A percentile compares a stretch with the other conserved stretches of the same genome.
Conservation (phyloP, 1,140 invertebrate species). For the Trissolcus basalis region DNA sequence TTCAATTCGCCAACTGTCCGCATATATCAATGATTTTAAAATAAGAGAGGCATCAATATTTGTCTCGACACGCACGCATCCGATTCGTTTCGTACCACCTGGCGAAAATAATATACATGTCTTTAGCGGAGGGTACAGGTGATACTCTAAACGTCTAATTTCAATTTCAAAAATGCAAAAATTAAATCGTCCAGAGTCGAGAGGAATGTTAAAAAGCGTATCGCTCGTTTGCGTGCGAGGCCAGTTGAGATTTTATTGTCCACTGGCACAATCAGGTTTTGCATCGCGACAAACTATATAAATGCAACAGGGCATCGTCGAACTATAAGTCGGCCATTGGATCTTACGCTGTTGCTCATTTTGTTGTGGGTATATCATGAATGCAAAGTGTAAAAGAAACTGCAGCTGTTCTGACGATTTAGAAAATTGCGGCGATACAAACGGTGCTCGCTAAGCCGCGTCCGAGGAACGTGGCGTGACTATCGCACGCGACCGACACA, state of each 20-base stretch:
- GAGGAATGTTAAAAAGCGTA: slow-evolving; percentile 46
- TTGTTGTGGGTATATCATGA: slow-evolving; percentile 19
- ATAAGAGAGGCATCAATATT: neutral
- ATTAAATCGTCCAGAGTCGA: slow-evolving; percentile 43
- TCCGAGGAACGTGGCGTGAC: slow-evolving; percentile 63
- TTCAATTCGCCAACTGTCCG: no score
- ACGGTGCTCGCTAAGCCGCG: slow-evolving; percentile 28
- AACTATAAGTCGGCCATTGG: slow-evolving; percentile 26
- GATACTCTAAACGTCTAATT: slow-evolving; percentile 26
- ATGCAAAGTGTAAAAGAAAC: slow-evolving; percentile 35
- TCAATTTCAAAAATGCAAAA: slow-evolving; percentile 43
- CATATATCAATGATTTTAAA: no score
- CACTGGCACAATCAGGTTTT: slow-evolving; percentile 33
- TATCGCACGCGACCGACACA: slow-evolving; percentile 65
- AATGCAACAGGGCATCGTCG: neutral
- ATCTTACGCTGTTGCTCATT: slow-evolving; percentile 35
- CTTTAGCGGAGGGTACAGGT: neutral
- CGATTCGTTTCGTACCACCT: slow-evolving; percentile 9
- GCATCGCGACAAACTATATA: slow-evolving; percentile 40
- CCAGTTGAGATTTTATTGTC: slow-evolving; percentile 42
- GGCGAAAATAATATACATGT: slow-evolving; percentile 3
- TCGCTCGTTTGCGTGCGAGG: slow-evolving; percentile 41
- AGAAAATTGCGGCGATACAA: slow-evolving; percentile 64
- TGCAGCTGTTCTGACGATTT: slow-evolving; percentile 67
- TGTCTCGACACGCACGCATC: neutral